These are phyloP conservation scores for Thysanoteuthis rhombus DNA, from an alignment of 2,888 invertebrate genomes.

Conservation along the genomic window DNA sequence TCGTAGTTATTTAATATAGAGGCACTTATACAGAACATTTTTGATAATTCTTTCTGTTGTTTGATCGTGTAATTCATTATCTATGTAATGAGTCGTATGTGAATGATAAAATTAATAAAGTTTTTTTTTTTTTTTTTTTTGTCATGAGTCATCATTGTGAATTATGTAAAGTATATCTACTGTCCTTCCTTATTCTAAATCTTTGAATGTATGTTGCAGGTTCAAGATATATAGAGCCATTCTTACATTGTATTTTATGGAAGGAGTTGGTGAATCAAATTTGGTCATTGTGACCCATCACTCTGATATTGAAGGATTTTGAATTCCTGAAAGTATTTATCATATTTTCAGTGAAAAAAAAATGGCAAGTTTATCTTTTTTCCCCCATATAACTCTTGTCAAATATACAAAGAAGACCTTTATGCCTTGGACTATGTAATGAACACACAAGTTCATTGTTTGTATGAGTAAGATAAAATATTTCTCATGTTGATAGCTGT, in stretches of 20 bases:
- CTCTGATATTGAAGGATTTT: neutral
- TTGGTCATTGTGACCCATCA: neutral
- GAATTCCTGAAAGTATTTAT: neutral
- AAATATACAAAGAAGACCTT: neutral
- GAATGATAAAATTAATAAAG: too few relatives aligned
- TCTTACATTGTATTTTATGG: neutral
- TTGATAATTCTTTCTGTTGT: too few relatives aligned
- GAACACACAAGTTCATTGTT: neutral
- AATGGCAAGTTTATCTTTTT: neutral
- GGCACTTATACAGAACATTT: too few relatives aligned
- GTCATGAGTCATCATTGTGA: neutral
- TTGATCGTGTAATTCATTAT: too few relatives aligned
- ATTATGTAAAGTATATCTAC: neutral
- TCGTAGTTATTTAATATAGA: too few relatives aligned
- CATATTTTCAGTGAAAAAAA: neutral
- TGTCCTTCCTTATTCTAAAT: neutral
- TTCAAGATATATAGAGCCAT: neutral
- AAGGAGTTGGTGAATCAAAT: neutral
- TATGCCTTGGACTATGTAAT: neutral
- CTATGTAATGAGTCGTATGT: too few relatives aligned
- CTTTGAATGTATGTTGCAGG: neutral
- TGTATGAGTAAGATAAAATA: neutral
- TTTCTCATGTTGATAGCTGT: neutral
- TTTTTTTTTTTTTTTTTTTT: neutral
- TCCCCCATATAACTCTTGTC: neutral